A percentile compares a stretch with the other conserved stretches of the same genome.
phyloP scores from a whole-genome alignment of 53 echinoderm and acorn worm genomes.

The Patiria pectinifera region DNA sequence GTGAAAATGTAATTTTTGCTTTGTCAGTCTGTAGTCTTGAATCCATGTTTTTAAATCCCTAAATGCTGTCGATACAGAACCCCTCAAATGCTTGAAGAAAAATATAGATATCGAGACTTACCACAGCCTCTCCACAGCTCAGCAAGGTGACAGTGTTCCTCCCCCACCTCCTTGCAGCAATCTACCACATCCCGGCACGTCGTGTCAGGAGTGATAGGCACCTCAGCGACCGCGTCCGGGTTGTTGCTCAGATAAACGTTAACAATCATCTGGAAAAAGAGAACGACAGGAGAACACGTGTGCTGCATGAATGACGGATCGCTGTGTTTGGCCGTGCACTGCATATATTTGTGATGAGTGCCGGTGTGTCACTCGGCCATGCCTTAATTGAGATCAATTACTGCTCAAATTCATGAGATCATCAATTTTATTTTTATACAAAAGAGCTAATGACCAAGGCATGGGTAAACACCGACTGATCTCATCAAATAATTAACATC shows the following conservation, averaged over 20 bases:
- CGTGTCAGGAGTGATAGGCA: constrained; percentile 94
- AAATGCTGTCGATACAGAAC: too few relatives aligned
- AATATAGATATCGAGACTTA: constrained; percentile 41
- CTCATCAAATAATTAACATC: background rate
- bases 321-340: background rate
- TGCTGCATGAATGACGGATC: constrained; percentile 1
- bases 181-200: constrained; percentile 91
- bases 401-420: background rate
- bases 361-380: background rate
- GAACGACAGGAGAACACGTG: background rate
- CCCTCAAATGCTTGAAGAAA: too few relatives aligned
- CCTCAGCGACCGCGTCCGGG: constrained; percentile 72
- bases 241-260: constrained; percentile 87
- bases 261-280: constrained; percentile 82
- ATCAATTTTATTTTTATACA: background rate
- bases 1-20: too few relatives aligned
- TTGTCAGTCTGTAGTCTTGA: too few relatives aligned
- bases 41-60: too few relatives aligned
- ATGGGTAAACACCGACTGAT: background rate
- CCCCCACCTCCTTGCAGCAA: constrained; percentile 87
- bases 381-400: background rate
- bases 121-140: constrained; percentile 96
- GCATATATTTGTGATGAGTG: background rate
- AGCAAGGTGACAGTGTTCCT: constrained; percentile 90
- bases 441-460: background rate